phyloP scores from a whole-genome alignment of 53 echinoderm and acorn worm genomes.

The Antedon mediterranea region DNA sequence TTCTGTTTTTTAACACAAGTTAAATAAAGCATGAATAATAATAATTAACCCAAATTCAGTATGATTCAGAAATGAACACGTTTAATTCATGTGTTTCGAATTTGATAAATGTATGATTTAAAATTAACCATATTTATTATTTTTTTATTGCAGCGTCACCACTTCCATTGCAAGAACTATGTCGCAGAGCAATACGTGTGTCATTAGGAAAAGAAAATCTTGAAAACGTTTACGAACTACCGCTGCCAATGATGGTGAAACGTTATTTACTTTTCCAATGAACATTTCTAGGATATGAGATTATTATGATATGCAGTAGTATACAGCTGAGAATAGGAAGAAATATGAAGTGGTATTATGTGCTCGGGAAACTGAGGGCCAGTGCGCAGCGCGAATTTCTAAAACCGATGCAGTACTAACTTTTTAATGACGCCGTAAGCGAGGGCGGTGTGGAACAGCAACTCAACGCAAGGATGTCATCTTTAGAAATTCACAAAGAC shows the following conservation, averaged over 20 bases:
- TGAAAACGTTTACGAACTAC: conserved; percentile 80
- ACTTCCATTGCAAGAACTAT: conserved; percentile 84
- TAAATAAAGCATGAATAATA: no score
- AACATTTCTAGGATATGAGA: conserved; percentile 2
- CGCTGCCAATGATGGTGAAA: conserved; percentile 87
- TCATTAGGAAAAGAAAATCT: conserved; percentile 81
- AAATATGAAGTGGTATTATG: not conserved
- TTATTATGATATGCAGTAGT: not conserved
- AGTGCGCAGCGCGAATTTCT: not conserved
- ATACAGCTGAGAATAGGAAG: not conserved
- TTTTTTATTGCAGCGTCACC: conserved; percentile 60
- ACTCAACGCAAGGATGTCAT: no score
- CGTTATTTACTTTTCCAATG: conserved; percentile 92
- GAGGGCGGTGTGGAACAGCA: no score
- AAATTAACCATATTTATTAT: no score
- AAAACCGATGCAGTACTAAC: not conserved
- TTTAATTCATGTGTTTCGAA: not conserved
- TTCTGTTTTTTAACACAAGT: no score
- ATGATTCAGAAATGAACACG: no score
- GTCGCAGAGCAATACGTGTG: conserved; percentile 68
- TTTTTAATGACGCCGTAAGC: not conserved
- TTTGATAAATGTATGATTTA: not conserved
- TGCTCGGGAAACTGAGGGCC: not conserved
- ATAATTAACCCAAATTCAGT: no score
- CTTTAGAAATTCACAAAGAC: no score